Conservation (phyloP, 2,888 invertebrate species). For the Callyntrura guangdongensis region DNA sequence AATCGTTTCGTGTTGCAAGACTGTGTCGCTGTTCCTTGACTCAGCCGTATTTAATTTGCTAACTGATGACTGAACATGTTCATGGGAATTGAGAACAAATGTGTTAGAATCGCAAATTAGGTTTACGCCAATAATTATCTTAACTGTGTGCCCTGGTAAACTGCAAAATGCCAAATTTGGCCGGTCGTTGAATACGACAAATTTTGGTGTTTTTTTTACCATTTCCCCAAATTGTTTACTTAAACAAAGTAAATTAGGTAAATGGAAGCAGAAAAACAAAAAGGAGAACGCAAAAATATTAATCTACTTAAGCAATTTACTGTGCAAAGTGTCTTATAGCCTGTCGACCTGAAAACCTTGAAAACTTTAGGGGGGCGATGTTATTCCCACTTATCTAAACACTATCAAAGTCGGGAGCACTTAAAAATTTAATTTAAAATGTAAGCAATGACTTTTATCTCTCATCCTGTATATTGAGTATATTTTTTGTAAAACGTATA, state of each 20-base stretch:
- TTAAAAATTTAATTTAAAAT: too few relatives aligned
- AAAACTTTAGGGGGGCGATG: too few relatives aligned
- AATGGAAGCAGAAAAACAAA: constrained; percentile 26
- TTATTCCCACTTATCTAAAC: too few relatives aligned
- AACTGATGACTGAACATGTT: too few relatives aligned
- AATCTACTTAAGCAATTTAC: constrained; percentile 34
- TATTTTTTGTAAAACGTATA: too few relatives aligned
- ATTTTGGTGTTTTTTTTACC: background rate
- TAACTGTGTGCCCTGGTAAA: constrained; percentile 44
- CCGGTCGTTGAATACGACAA: background rate
- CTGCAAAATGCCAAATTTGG: background rate
- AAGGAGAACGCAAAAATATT: background rate
- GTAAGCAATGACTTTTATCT: too few relatives aligned
- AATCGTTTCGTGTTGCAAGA: too few relatives aligned
- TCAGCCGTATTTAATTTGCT: too few relatives aligned
- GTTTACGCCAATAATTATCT: constrained; percentile 55
- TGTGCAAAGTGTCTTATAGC: constrained; percentile 26
- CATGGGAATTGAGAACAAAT: background rate
- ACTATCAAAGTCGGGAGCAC: too few relatives aligned
- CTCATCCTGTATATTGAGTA: too few relatives aligned
- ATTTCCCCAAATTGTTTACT: background rate
- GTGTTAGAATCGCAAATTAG: constrained; percentile 49
- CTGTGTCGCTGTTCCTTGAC: too few relatives aligned
- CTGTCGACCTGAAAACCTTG: too few relatives aligned
- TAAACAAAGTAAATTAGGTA: constrained; percentile 46